Evolutionary conservation across 2,888 invertebrate species (phyloP).

Genomic region (Plebejus anna): DNA sequence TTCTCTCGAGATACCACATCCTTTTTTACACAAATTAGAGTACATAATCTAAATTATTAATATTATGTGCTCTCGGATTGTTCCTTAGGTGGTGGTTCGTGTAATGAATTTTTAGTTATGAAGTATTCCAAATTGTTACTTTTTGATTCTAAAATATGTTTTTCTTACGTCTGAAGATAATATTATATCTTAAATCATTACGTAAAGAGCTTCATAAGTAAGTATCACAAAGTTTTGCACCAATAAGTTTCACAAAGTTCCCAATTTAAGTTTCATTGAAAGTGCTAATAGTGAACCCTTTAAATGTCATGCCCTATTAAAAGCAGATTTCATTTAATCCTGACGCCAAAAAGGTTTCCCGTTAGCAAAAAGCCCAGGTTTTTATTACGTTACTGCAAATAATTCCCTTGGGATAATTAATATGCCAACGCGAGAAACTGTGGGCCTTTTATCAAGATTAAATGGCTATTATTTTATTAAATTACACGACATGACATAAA

Average conservation of each 20-base stretch:
- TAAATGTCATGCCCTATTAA: conserved; percentile 6
- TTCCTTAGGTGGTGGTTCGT: no score
- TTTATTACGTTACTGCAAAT: conserved; percentile 36
- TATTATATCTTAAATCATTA: no score
- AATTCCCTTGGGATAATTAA: conserved; percentile 40
- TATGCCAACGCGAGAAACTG: conserved; percentile 38
- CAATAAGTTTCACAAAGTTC: neutral
- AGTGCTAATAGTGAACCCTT: neutral
- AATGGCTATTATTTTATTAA: conserved; percentile 32
- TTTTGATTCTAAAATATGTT: no score
- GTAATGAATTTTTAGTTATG: no score
- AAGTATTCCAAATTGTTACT: no score
- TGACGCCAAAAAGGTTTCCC: conserved; percentile 25
- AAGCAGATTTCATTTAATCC: conserved; percentile 12
- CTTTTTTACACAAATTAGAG: no score
- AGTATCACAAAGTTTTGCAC: neutral
- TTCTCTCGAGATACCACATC: neutral
- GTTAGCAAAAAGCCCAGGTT: conserved; percentile 30
- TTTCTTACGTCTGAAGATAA: no score
- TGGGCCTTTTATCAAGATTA: conserved; percentile 37
- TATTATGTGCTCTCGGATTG: no score
- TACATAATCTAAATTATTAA: no score
- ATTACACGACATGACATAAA: conserved; percentile 15
- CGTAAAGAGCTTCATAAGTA: no score
- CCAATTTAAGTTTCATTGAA: neutral